Percentiles rank a stretch among this genome's conserved stretches.
Evolutionary conservation across 2,888 invertebrate species (phyloP).

Genomic region (Seira ritae): DNA sequence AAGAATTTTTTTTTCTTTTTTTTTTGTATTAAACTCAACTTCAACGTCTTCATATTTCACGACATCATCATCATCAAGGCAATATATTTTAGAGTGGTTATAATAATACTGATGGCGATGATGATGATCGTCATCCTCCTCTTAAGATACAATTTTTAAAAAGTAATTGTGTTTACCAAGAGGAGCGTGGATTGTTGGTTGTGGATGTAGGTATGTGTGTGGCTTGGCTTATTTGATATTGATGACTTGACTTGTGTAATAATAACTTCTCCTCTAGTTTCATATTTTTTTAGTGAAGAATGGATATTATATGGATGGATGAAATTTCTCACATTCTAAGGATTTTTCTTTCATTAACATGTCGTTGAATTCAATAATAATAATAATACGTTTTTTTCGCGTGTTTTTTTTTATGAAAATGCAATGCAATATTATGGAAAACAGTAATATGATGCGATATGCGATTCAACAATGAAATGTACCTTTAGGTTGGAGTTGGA

Average conservation of each 20-base stretch:
- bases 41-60: not conserved
- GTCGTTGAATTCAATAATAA: not conserved
- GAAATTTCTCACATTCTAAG: conserved; percentile 60
- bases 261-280: too few species aligned
- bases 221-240: not conserved
- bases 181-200: not conserved
- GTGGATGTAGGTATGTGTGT: not conserved
- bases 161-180: not conserved
- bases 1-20: conserved; percentile 26
- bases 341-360: conserved; percentile 58
- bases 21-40: not conserved
- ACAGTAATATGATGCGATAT: too few species aligned
- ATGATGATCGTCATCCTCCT: not conserved
- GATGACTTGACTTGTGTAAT: not conserved
- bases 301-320: not conserved
- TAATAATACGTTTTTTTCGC: conserved; percentile 32
- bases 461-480: conserved; percentile 53
- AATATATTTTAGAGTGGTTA: not conserved
- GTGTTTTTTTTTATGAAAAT: conserved; percentile 4
- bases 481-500: conserved; percentile 29
- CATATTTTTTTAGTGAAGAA: too few species aligned
- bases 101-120: not conserved
- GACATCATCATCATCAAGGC: not conserved
- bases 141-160: not conserved
- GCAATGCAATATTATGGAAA: too few species aligned